Evolutionary conservation across 1,140 invertebrate species (phyloP).

Genomic region (Dinothrombium tinctorium): DNA sequence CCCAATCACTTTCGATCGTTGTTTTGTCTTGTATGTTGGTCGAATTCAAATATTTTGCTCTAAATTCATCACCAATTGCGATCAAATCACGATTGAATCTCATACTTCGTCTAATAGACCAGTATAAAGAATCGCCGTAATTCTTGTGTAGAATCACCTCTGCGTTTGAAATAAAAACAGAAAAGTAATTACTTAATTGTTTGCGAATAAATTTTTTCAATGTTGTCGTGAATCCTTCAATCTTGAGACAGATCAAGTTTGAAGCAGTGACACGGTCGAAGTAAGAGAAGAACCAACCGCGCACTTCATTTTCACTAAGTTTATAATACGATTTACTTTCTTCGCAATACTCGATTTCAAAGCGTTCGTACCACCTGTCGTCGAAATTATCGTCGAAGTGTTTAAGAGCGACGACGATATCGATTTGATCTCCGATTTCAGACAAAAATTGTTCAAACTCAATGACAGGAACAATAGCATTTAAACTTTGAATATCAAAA

Average conservation of each 20-base stretch:
- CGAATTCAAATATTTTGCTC: constrained; percentile 39
- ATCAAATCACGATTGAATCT: constrained; percentile 46
- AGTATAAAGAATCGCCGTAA: constrained; percentile 58
- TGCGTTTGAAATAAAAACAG: constrained; percentile 55
- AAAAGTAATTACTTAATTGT: constrained; percentile 22
- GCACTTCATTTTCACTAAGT: background rate
- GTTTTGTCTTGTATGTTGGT: constrained; percentile 35
- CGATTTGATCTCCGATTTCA: background rate
- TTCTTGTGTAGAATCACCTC: constrained; percentile 65
- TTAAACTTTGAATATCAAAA: constrained; percentile 59
- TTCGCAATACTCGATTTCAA: background rate
- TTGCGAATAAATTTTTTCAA: background rate
- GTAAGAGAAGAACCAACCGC: background rate
- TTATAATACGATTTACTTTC: background rate
- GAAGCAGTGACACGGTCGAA: constrained; percentile 28
- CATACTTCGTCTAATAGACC: constrained; percentile 70
- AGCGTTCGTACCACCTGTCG: background rate
- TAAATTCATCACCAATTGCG: constrained; percentile 41
- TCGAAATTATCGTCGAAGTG: background rate
- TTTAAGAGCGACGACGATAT: background rate
- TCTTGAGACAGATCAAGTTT: constrained; percentile 46
- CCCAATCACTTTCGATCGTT: constrained; percentile 31
- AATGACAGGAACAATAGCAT: constrained; percentile 53
- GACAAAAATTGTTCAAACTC: constrained; percentile 60
- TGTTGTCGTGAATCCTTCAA: constrained; percentile 46